Evolutionary conservation across 2,888 invertebrate species (phyloP).

Genomic region (Euplagia quadripunctaria): DNA sequence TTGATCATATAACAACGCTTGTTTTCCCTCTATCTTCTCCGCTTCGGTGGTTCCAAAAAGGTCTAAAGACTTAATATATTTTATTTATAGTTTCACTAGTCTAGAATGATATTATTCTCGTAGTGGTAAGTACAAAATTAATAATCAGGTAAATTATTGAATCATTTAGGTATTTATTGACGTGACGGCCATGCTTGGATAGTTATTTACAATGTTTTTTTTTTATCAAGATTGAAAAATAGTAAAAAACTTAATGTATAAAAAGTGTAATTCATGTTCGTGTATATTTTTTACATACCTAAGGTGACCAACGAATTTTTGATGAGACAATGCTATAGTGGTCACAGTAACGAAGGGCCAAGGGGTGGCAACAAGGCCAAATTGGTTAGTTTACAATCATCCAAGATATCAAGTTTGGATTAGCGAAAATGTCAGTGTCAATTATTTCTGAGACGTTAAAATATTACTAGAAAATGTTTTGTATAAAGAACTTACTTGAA

Average conservation of each 20-base stretch:
- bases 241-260: not conserved
- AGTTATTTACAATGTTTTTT: not conserved
- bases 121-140: not conserved
- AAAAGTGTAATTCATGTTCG: not conserved
- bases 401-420: too few species aligned
- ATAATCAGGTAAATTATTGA: not conserved
- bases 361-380: too few species aligned
- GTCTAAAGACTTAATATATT: not conserved
- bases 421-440: too few species aligned
- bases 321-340: too few species aligned
- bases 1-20: not conserved
- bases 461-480: too few species aligned
- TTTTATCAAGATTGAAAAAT: not conserved
- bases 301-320: too few species aligned
- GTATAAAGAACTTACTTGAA: too few species aligned
- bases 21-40: not conserved
- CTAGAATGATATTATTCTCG: not conserved
- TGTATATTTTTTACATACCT: too few species aligned
- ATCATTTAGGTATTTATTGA: not conserved
- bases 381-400: too few species aligned
- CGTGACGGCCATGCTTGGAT: slow-evolving; percentile 4
- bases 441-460: too few species aligned
- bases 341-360: too few species aligned
- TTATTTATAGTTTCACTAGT: not conserved
- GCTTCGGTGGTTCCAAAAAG: not conserved